Evolutionary conservation across 2,888 invertebrate species (phyloP).

Genomic region (Drymonia ruficornis): DNA sequence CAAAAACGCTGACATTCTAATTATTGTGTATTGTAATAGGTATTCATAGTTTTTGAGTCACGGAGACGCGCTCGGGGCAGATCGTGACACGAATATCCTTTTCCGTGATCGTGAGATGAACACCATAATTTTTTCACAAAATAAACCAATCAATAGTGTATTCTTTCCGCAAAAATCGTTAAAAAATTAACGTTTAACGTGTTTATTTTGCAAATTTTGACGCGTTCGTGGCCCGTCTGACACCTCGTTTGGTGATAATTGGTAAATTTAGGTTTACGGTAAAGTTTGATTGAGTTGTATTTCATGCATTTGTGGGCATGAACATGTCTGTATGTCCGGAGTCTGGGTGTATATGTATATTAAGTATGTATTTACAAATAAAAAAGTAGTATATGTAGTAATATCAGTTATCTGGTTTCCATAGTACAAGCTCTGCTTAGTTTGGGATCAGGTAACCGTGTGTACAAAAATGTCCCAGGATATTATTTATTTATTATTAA

Average conservation of each 20-base stretch:
- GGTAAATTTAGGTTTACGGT: conserved; percentile 11
- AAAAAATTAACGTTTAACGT: conserved; percentile 12
- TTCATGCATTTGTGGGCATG: too few species aligned
- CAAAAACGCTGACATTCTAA: conserved; percentile 35
- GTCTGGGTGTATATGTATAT: too few species aligned
- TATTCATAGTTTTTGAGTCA: conserved; percentile 44
- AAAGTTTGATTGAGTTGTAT: conserved; percentile 6
- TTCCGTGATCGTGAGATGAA: conserved; percentile 70
- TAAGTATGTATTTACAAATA: too few species aligned
- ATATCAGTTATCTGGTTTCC: too few species aligned
- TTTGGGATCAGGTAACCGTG: too few species aligned
- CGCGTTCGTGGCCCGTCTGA: conserved; percentile 3
- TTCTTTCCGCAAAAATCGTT: conserved; percentile 28
- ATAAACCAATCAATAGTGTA: conserved; percentile 46
- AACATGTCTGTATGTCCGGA: too few species aligned
- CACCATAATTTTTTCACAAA: conserved; percentile 44
- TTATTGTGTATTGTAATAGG: conserved; percentile 35
- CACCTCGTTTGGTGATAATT: conserved; percentile 16
- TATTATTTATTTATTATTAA: conserved; percentile 2
- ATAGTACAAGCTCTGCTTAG: too few species aligned
- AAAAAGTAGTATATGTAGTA: too few species aligned
- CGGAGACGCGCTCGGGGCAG: conserved; percentile 44
- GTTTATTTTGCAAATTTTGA: conserved; percentile 15
- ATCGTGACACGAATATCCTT: conserved; percentile 62
- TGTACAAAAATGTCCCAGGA: too few species aligned